A percentile compares a stretch with the other conserved stretches of the same genome.
Conservation (phyloP, 1,140 invertebrate species). For the Diabrotica undecimpunctata region DNA sequence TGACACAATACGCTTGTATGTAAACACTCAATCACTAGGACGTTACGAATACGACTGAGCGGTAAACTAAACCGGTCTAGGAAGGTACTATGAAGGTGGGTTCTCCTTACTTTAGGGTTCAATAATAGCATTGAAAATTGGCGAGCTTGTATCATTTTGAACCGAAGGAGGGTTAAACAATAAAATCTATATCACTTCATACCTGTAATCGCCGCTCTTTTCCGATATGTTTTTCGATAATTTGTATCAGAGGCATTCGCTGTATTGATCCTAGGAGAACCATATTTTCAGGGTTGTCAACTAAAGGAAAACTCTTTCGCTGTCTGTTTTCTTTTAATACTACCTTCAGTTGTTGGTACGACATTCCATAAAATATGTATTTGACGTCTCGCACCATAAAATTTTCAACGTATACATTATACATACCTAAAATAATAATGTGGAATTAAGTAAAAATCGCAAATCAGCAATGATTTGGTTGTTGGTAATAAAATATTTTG, state of each 20-base stretch:
- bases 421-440: conserved; percentile 56
- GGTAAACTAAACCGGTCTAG: no score
- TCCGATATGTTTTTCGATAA: conserved; percentile 85
- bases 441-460: no score
- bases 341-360: conserved; percentile 80
- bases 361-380: conserved; percentile 88
- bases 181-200: not conserved
- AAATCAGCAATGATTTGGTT: no score
- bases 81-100: no score
- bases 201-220: conserved; percentile 72
- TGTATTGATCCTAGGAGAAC: conserved; percentile 91
- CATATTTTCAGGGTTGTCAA: conserved; percentile 88
- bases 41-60: no score
- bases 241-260: conserved; percentile 80
- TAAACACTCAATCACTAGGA: no score
- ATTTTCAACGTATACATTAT: conserved; percentile 91
- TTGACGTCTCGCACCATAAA: conserved; percentile 92
- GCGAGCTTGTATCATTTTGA: no score
- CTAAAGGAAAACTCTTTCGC: conserved; percentile 81
- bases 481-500: no score
- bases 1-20: no score
- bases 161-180: no score
- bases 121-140: no score
- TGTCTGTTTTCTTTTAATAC: conserved; percentile 65
- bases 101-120: no score